Conservation (phyloP, 2,113 vertebrate species). For the Oreochromis niloticus region DNA sequence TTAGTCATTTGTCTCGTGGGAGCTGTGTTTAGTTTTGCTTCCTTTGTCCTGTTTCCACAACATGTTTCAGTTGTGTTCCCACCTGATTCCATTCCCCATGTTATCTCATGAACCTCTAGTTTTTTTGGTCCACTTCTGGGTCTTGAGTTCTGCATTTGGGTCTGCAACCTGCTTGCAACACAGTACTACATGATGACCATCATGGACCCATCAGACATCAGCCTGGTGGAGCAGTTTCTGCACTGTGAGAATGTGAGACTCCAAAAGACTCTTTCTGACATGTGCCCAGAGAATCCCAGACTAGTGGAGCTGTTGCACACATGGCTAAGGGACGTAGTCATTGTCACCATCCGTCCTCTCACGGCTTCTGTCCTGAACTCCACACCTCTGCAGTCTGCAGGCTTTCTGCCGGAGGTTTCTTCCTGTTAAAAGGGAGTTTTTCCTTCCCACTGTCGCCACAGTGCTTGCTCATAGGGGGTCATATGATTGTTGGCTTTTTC, state of each 20-base stretch:
- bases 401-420: not conserved
- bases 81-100: not conserved
- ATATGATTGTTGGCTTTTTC: not conserved
- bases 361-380: not conserved
- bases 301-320: not conserved
- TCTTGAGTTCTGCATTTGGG: not conserved
- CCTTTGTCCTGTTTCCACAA: not conserved
- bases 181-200: not conserved
- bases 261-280: not conserved
- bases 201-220: not conserved
- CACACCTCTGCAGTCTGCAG: not conserved
- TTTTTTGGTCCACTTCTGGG: not conserved
- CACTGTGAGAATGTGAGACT: not conserved
- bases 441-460: not conserved
- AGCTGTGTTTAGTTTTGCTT: not conserved
- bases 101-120: not conserved
- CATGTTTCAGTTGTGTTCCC: not conserved
- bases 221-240: not conserved
- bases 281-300: not conserved
- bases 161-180: not conserved
- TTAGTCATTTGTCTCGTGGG: not conserved
- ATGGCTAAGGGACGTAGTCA: rapidly evolving
- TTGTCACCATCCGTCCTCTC: not conserved
- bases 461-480: not conserved
- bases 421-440: not conserved